Evolutionary conservation across 2,113 vertebrate genomes (phyloP).

Genomic region (Polyodon spathula): DNA sequence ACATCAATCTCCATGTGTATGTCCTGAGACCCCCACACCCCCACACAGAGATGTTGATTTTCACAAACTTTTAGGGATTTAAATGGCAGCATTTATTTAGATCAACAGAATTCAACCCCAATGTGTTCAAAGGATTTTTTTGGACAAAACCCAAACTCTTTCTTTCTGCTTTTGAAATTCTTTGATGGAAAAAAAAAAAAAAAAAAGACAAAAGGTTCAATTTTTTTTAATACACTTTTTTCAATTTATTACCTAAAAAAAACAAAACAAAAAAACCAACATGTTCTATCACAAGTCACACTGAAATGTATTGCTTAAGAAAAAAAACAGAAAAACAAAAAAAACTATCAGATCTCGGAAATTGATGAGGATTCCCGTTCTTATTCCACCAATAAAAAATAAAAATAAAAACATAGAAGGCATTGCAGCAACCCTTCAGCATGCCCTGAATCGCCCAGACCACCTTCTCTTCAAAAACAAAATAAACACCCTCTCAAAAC

Average conservation of each 20-base stretch:
- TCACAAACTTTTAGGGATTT: too few relatives aligned
- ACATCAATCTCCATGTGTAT: too few relatives aligned
- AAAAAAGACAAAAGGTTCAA: constrained; percentile 10
- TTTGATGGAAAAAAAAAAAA: too few relatives aligned
- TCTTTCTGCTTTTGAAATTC: too few relatives aligned
- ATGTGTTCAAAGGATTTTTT: too few relatives aligned
- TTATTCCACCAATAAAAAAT: constrained; percentile 56
- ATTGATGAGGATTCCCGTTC: constrained; percentile 56
- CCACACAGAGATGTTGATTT: too few relatives aligned
- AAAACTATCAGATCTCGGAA: constrained; percentile 34
- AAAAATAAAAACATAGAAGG: constrained; percentile 31
- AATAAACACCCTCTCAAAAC: too few relatives aligned
- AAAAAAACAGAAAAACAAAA: constrained; percentile 69
- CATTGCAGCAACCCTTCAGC: constrained; percentile 43
- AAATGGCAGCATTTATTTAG: too few relatives aligned
- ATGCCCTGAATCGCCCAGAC: constrained; percentile 39
- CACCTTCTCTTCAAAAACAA: constrained; percentile 39
- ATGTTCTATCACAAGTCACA: constrained; percentile 74
- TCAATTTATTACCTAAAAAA: constrained; percentile 73
- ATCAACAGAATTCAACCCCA: too few relatives aligned
- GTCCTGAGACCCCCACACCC: too few relatives aligned
- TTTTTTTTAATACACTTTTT: constrained; percentile 43
- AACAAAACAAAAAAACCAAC: constrained; percentile 45
- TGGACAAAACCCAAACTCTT: too few relatives aligned
- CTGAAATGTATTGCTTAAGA: constrained; percentile 81